phyloP scores from a whole-genome alignment of 2,888 invertebrate species.

The Campoletis raptor region DNA sequence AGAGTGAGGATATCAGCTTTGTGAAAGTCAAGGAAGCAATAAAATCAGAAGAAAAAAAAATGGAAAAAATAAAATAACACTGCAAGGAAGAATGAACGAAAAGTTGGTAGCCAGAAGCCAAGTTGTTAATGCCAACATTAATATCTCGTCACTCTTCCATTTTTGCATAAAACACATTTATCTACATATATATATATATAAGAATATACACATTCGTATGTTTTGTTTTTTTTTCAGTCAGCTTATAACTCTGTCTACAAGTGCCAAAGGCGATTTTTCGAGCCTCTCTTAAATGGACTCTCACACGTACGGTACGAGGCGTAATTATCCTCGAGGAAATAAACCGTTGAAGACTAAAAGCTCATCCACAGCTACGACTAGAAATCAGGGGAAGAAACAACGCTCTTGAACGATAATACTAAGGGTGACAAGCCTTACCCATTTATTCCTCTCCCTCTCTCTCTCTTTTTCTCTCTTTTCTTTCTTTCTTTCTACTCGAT shows the following conservation, averaged over 20 bases:
- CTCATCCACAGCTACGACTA: conserved; percentile 18
- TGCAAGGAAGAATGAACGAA: conserved; percentile 9
- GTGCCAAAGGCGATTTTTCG: conserved; percentile 70
- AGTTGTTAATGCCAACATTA: conserved; percentile 71
- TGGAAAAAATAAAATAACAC: conserved; percentile 44
- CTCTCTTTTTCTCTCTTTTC: conserved; percentile 19
- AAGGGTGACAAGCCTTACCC: conserved; percentile 39
- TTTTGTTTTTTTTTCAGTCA: conserved; percentile 1
- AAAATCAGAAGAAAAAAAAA: conserved; percentile 45
- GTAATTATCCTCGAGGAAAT: conserved; percentile 61
- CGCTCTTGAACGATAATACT: conserved; percentile 35
- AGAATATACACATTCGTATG: not conserved
- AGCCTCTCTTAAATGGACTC: conserved; percentile 69
- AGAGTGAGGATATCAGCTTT: conserved; percentile 1
- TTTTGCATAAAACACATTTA: not conserved
- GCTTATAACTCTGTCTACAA: conserved; percentile 72
- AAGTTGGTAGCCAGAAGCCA: conserved; percentile 73
- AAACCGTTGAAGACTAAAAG: conserved; percentile 48
- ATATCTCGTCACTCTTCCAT: conserved; percentile 74
- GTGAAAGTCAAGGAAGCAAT: conserved; percentile 24
- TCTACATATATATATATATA: not conserved
- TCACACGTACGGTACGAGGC: conserved; percentile 30
- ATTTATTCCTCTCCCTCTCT: conserved; percentile 39
- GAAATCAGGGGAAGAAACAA: conserved; percentile 16
- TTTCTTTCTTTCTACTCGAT: conserved; percentile 21